phyloP scores from a whole-genome alignment of 2,888 invertebrate species.

The Drosophila acutilabella region DNA sequence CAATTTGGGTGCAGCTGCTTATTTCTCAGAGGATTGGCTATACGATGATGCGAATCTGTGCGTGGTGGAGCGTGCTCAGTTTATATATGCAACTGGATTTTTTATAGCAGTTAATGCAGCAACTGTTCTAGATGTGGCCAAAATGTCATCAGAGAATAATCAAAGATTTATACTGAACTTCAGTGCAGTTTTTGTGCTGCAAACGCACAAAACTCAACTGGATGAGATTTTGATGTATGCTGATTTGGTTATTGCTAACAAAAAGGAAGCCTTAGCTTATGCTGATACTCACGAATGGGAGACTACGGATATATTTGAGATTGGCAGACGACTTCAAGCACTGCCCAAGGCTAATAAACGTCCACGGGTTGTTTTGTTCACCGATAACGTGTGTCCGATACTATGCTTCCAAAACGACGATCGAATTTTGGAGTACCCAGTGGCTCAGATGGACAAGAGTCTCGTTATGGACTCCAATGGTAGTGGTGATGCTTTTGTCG shows the following conservation, averaged over 20 bases:
- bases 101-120: constrained; percentile 60
- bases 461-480: constrained; percentile 64
- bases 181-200: constrained; percentile 66
- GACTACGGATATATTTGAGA: constrained; percentile 60
- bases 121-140: constrained; percentile 37
- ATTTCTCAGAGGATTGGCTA: constrained; percentile 56
- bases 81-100: constrained; percentile 64
- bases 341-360: constrained; percentile 55
- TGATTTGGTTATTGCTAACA: constrained; percentile 67
- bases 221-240: constrained; percentile 42
- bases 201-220: constrained; percentile 41
- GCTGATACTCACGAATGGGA: constrained; percentile 48
- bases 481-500: constrained; percentile 69
- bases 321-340: constrained; percentile 51
- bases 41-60: constrained; percentile 59
- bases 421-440: constrained; percentile 61
- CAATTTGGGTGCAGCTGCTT: constrained; percentile 65
- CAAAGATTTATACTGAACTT: constrained; percentile 60
- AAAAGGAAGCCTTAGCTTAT: constrained; percentile 61
- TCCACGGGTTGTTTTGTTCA: constrained; percentile 54
- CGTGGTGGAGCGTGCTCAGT: constrained; percentile 47
- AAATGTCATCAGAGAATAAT: constrained; percentile 26
- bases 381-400: constrained; percentile 57
- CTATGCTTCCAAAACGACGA: constrained; percentile 62
- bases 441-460: constrained; percentile 50